Conservation (phyloP, 2,888 invertebrate species). For the Torymus aiolomorphi region DNA sequence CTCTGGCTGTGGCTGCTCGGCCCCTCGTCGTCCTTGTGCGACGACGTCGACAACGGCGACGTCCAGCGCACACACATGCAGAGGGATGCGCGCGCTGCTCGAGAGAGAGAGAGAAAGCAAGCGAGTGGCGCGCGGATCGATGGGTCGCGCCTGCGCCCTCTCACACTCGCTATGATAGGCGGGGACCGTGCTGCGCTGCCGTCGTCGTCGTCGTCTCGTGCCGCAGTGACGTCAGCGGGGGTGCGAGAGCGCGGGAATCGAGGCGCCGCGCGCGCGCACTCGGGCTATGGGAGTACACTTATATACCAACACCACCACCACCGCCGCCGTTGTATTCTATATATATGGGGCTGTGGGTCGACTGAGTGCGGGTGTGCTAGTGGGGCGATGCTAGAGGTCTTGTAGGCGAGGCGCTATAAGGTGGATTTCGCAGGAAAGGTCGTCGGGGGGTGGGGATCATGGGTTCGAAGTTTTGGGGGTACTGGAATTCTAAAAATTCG, state of each 20-base stretch:
- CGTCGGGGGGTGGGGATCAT: too few relatives aligned
- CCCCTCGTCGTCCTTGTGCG: constrained; percentile 38
- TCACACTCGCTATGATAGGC: too few relatives aligned
- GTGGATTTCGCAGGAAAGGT: too few relatives aligned
- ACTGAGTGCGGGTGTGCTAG: too few relatives aligned
- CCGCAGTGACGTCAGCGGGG: constrained; percentile 65
- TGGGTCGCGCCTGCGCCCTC: constrained; percentile 63
- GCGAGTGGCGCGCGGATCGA: constrained; percentile 60
- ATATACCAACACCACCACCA: too few relatives aligned
- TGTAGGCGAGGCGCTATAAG: not conserved
- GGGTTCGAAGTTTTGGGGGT: too few relatives aligned
- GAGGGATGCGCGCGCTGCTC: not conserved
- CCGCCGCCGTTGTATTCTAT: not conserved
- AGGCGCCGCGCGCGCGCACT: not conserved
- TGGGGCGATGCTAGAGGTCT: too few relatives aligned
- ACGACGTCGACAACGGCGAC: constrained; percentile 11
- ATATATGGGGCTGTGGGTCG: too few relatives aligned
- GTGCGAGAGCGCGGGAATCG: not conserved
- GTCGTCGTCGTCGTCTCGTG: constrained; percentile 38
- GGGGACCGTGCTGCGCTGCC: not conserved
- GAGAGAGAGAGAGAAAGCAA: too few relatives aligned
- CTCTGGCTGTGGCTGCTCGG: constrained; percentile 20
- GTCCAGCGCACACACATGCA: constrained; percentile 4
- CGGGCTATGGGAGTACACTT: too few relatives aligned
- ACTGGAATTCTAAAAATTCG: too few relatives aligned